Evolutionary conservation across 2,797 vertebrate genomes (phyloP).

Genomic region (Melanotaenia trifasciata): DNA sequence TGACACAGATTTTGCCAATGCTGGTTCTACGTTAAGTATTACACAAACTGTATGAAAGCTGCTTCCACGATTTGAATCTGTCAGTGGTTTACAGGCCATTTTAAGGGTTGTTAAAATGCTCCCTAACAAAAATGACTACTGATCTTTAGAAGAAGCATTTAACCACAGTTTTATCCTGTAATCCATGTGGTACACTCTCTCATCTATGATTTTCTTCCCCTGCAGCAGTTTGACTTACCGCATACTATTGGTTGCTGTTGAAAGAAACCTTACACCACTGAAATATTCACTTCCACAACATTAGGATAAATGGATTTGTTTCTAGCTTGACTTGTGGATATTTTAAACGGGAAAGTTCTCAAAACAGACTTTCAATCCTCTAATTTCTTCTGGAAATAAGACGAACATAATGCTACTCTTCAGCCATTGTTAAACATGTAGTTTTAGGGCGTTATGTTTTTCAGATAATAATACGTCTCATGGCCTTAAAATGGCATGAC

Average conservation of each 20-base stretch:
- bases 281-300: constrained; percentile 13
- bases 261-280: neutral
- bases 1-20: constrained; percentile 58
- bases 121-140: constrained; percentile 30
- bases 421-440: neutral
- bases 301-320: constrained; percentile 20
- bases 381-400: neutral
- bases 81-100: constrained; percentile 13
- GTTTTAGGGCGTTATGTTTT: neutral
- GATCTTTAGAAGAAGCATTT: constrained; percentile 34
- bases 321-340: constrained; percentile 8
- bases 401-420: neutral
- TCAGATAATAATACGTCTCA: neutral
- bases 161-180: constrained; percentile 8
- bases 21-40: constrained; percentile 46
- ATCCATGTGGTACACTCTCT: neutral
- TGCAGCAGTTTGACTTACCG: constrained; percentile 12
- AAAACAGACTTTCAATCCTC: neutral
- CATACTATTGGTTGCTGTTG: constrained; percentile 11
- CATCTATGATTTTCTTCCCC: neutral
- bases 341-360: constrained; percentile 10
- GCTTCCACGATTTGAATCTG: neutral
- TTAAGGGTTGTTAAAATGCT: constrained; percentile 27
- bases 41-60: constrained; percentile 33
- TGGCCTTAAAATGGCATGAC: neutral